Conservation (phyloP, 1,140 invertebrate genomes). For the Drosophila chauvacae region DNA sequence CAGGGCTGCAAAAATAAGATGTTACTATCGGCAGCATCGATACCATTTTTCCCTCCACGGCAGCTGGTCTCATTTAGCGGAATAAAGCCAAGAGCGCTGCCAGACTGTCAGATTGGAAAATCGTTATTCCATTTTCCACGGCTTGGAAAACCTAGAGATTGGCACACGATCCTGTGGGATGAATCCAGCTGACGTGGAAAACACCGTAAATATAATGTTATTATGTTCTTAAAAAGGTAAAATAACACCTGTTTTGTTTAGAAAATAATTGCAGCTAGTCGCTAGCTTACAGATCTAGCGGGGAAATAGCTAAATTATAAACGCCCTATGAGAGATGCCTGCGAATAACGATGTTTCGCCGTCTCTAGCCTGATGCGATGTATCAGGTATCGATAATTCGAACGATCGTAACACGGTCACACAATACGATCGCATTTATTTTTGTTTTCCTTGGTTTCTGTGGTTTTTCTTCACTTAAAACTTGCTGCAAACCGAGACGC, state of each 20-base stretch:
- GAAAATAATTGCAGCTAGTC: too few species aligned
- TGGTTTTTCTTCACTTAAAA: slow-evolving; percentile 47
- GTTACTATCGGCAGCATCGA: background rate
- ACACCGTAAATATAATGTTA: too few species aligned
- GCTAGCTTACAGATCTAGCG: too few species aligned
- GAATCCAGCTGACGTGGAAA: background rate
- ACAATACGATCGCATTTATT: slow-evolving; percentile 41
- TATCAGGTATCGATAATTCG: background rate
- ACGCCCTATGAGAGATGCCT: too few species aligned
- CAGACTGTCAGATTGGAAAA: background rate
- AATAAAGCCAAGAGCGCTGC: background rate
- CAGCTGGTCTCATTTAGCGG: background rate
- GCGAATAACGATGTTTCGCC: too few species aligned
- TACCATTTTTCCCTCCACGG: background rate
- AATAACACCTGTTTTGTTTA: too few species aligned
- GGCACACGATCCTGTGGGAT: too few species aligned
- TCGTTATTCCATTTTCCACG: too few species aligned
- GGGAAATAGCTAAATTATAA: too few species aligned
- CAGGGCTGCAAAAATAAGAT: background rate
- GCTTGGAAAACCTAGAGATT: background rate
- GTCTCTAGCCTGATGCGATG: background rate
- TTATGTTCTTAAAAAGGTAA: too few species aligned
- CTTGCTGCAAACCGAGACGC: background rate
- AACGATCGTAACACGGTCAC: slow-evolving; percentile 5
- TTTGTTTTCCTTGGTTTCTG: slow-evolving; percentile 52